Evolutionary conservation across 2,113 vertebrate genomes (phyloP), one percentile per base, ranked within the genome.

Genomic region (Bambusicola thoracicus): DNA sequence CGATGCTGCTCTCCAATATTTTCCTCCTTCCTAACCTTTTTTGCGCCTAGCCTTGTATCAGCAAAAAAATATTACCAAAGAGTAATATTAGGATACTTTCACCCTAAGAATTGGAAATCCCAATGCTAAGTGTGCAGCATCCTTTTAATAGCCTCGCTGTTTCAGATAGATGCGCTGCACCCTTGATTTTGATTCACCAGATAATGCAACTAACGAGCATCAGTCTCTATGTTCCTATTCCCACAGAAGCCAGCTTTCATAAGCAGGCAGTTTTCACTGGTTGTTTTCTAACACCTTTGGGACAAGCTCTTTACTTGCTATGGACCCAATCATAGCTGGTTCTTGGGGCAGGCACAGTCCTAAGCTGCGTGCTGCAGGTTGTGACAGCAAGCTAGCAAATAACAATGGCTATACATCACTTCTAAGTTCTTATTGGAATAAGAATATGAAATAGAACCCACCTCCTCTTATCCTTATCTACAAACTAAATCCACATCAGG

Each of bases 81-180:
- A 38, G 49, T n/a, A 74, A 19, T 18, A n/a, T 29, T 20, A 30
- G 68, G 55, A 46, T 59, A 16, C 11, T 32, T 3, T 58, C 48
- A 17, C 27, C 25, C 51, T 53, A 30, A 6, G 43, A 65, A 75
- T 36, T 72, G 82, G 63, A 40, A 15, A 8, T 6, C 7, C 43
- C 0, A 1, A 43, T 1, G 1, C 66, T 27, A 25, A 51, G 66
- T 3, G 34, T 76, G 70, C 72, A 53, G 70, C 70, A 46, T n/a
- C 78, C 41, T 55, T 59, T 13, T 43, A 88, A 55, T 69, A 66
- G 0, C 1, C 2, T 34, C 62, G 29, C n/a, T 0, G 0, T 72
- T 44, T 30, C 2, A 2, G n/a, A 58, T 30, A 61, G 55, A 44
- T 53, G 6, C 11, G 1, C 27, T 51, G 74, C 70, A 48, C 40